Evolutionary conservation across 2,888 invertebrate species (phyloP), one percentile per base, ranked within the genome.

Genomic region (Busseola fusca): DNA sequence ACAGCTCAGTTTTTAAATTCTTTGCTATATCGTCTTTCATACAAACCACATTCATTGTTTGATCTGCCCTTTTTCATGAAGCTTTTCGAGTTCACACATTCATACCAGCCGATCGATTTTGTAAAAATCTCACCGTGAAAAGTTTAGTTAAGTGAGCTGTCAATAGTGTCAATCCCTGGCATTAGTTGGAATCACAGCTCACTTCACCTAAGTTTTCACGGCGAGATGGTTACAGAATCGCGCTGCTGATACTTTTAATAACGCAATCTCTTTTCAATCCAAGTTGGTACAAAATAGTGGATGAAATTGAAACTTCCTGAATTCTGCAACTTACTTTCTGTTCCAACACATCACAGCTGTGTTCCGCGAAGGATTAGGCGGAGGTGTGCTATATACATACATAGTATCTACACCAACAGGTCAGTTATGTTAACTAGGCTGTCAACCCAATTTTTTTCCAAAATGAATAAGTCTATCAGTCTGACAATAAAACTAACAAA

Each of bases 401-500:
- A 40, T 42, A 14, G 42, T 42, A 42, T 16, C 42, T 42, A 16
- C 42, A 42, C 42, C 42, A 42, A 48, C 21, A 48, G 9, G 21
- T 48, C 21, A 48, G 48, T 48, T n/a, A 45, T 45, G 18, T 45
- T 4, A n/a, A 50, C 12, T 1, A 50, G 4, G 4, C n/a, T n/a
- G 12, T 50, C n/a, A 25, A 50, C n/a, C n/a, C n/a, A 1, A 52
- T 16, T 25, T 48, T 34, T 34, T 16, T 18, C 25, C 9, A 50
- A 16, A 27, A 64, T 54, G n/a, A 56, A 12, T 45, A 50, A 25
- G 9, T 45, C 18, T 50, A 62, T 37, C 12, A 62, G 62, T 1
- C 48, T 37, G 42, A n/a, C 21, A 76, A 76, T 63, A 69, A 40
- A 48, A 48, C 37, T 40, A 60, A 54, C 37, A 54, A 73, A 52